Evolutionary conservation across 2,888 invertebrate genomes (phyloP).

Genomic region (Synanthedon formicaeformis): DNA sequence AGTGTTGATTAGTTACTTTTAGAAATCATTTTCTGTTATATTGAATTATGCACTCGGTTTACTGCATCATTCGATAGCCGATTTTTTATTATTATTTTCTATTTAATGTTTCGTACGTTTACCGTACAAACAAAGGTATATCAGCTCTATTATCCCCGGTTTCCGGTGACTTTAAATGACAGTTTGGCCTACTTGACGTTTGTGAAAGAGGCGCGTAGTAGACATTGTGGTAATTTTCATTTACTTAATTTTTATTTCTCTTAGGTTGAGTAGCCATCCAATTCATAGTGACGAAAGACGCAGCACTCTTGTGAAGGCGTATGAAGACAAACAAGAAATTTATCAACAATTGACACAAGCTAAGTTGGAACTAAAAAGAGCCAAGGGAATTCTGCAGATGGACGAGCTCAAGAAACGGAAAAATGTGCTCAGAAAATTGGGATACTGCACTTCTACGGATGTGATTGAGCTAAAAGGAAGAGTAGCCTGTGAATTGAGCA

Average conservation of each 20-base stretch:
- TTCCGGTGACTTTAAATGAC: too few relatives aligned
- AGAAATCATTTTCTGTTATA: too few relatives aligned
- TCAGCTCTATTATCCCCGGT: too few relatives aligned
- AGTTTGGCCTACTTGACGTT: too few relatives aligned
- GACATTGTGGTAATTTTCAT: background rate
- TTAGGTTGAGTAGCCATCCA: conserved; percentile 81
- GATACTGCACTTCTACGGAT: conserved; percentile 92
- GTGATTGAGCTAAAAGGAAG: conserved; percentile 98
- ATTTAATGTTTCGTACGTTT: too few relatives aligned
- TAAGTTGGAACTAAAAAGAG: conserved; percentile 81
- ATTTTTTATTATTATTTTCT: too few relatives aligned
- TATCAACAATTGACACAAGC: conserved; percentile 74
- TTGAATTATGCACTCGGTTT: too few relatives aligned
- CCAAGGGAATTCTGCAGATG: conserved; percentile 94
- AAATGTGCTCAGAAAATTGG: conserved; percentile 90
- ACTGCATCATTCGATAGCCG: too few relatives aligned
- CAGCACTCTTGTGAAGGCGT: conserved; percentile 78
- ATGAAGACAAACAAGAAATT: conserved; percentile 79
- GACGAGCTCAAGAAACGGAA: conserved; percentile 96
- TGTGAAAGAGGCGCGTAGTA: too few relatives aligned
- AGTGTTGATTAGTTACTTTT: too few relatives aligned
- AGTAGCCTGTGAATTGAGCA: conserved; percentile 98
- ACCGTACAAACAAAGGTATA: too few relatives aligned
- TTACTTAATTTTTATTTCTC: conserved; percentile 4
- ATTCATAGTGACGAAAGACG: conserved; percentile 82